These are phyloP conservation scores for Cosmia pyralina DNA, from an alignment of 2,888 invertebrate genomes.

Conservation along the genomic window DNA sequence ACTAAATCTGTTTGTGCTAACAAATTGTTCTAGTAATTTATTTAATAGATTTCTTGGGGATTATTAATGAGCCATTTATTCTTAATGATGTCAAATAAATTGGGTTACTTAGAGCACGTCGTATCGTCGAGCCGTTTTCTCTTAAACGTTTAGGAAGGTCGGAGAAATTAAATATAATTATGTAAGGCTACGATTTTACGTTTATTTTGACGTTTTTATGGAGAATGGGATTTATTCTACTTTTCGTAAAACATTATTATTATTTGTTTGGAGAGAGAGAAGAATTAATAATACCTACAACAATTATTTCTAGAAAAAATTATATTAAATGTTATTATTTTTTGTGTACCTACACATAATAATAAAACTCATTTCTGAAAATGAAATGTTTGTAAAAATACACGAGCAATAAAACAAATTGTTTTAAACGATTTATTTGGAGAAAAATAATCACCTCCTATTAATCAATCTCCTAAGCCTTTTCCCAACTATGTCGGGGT, in stretches of 20 bases:
- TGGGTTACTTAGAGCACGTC: slow-evolving; percentile 42
- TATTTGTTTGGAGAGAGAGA: no score
- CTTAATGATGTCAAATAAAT: slow-evolving; percentile 61
- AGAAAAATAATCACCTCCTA: no score
- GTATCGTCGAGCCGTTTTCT: slow-evolving; percentile 16
- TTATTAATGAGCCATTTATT: slow-evolving; percentile 64
- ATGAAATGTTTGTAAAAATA: not conserved
- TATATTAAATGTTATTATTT: not conserved
- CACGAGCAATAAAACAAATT: not conserved
- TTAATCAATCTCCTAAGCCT: no score
- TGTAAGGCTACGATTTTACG: not conserved
- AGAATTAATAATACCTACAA: no score
- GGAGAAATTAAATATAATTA: slow-evolving; percentile 47
- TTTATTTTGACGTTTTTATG: not conserved
- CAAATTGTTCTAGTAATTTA: slow-evolving; percentile 54
- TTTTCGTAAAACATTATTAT: no score
- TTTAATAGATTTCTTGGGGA: slow-evolving; percentile 53
- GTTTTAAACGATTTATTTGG: not conserved
- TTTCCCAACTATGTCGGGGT: no score
- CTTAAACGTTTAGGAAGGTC: slow-evolving; percentile 23
- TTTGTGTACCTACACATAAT: no score
- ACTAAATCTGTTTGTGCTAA: slow-evolving; percentile 55
- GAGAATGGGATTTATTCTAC: not conserved
- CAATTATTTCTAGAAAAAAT: not conserved
- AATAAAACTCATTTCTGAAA: not conserved